These are phyloP conservation scores for Decapterus maruadsi DNA, from an alignment of 2,797 vertebrate genomes.

Conservation along the genomic window DNA sequence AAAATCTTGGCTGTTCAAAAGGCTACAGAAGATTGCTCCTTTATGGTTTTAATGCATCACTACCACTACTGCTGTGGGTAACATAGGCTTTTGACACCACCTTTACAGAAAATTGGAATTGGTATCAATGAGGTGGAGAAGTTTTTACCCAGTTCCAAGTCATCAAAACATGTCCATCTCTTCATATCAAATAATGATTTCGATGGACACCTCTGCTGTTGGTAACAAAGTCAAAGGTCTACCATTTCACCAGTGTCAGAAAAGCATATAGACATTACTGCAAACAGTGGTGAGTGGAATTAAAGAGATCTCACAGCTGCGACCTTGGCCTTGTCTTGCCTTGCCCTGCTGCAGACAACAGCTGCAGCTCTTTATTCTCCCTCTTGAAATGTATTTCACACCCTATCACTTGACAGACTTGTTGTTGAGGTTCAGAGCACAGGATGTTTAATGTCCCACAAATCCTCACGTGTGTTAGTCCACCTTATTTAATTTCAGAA, in stretches of 20 bases:
- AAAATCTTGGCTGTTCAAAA: too few species aligned
- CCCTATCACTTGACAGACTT: slow-evolving; percentile 60
- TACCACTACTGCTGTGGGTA: too few species aligned
- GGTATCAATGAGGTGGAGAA: not conserved
- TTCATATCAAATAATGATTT: not conserved
- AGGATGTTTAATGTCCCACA: slow-evolving; percentile 39
- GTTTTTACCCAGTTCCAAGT: not conserved
- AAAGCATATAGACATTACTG: slow-evolving; percentile 25
- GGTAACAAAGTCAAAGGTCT: slow-evolving; percentile 26
- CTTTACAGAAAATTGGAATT: too few species aligned
- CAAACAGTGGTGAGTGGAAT: slow-evolving; percentile 68
- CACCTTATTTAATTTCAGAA: slow-evolving; percentile 4
- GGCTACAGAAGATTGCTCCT: too few species aligned
- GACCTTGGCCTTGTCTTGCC: slow-evolving; percentile 76
- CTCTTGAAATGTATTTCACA: slow-evolving; percentile 71
- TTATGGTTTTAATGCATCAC: too few species aligned
- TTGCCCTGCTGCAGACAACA: too few species aligned
- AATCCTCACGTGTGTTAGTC: slow-evolving; percentile 7
- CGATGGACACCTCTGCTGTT: not conserved
- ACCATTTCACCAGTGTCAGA: slow-evolving; percentile 17
- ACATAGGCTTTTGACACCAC: too few species aligned
- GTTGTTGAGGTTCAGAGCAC: slow-evolving; percentile 49
- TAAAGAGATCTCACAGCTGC: slow-evolving; percentile 60
- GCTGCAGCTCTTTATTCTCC: slow-evolving; percentile 66
- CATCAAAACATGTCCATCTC: not conserved